Evolutionary conservation across 2,888 invertebrate genomes (phyloP).

Genomic region (Xestobium rufovillosum): DNA sequence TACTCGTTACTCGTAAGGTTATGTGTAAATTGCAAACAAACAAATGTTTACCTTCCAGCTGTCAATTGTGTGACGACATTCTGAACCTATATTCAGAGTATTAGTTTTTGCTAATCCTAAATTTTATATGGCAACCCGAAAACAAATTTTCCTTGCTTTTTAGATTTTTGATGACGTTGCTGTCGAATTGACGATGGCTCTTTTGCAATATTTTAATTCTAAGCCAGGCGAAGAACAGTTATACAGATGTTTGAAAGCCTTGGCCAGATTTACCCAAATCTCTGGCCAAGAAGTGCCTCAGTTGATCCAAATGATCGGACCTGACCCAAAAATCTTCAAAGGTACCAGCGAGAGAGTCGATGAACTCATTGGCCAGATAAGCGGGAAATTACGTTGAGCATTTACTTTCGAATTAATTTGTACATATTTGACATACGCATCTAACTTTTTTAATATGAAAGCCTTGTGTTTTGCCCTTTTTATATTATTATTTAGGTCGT

Average conservation of each 20-base stretch:
- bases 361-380: constrained; percentile 68
- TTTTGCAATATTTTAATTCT: constrained; percentile 79
- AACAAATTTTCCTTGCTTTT: no score
- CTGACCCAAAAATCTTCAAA: constrained; percentile 73
- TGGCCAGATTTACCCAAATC: constrained; percentile 65
- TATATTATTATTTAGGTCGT: no score
- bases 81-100: no score
- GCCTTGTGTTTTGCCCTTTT: no score
- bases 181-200: constrained; percentile 84
- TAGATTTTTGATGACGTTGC: constrained; percentile 94
- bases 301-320: constrained; percentile 85
- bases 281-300: constrained; percentile 79
- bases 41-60: no score
- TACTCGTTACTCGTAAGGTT: no score
- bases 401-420: constrained; percentile 12
- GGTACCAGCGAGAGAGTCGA: constrained; percentile 76
- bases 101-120: no score
- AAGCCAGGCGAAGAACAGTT: constrained; percentile 74
- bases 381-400: constrained; percentile 53
- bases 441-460: no score
- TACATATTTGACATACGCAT: no score
- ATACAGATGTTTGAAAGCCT: constrained; percentile 70
- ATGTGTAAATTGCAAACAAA: no score
- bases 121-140: no score
- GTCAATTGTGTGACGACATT: no score